phyloP scores from a whole-genome alignment of 2,888 invertebrate genomes.

The Aproaerema taeniolella region DNA sequence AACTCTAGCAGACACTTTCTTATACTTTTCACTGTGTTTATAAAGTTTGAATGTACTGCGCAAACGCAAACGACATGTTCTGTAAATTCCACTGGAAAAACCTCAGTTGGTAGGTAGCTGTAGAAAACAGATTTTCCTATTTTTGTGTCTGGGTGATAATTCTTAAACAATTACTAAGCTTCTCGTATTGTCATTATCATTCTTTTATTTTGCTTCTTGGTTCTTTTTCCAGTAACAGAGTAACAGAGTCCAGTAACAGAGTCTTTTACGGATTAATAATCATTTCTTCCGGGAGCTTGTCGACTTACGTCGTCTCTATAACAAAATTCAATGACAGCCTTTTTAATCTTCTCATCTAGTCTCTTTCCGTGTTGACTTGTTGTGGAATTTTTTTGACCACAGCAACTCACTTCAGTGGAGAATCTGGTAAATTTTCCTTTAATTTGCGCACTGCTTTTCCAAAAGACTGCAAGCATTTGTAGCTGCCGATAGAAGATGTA shows the following conservation, averaged over 20 bases:
- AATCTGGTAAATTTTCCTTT: constrained; percentile 11
- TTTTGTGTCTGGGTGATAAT: no score
- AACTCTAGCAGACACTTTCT: neutral
- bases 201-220: neutral
- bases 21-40: neutral
- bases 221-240: constrained; percentile 16
- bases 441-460: constrained; percentile 12
- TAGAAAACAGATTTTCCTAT: no score
- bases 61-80: neutral
- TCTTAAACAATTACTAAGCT: neutral
- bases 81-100: neutral
- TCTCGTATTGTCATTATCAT: neutral
- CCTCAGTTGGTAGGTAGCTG: neutral
- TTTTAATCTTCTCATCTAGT: no score
- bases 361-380: no score
- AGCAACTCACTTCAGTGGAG: constrained; percentile 11
- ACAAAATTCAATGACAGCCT: no score
- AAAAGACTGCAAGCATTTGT: constrained; percentile 9
- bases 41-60: neutral
- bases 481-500: constrained; percentile 10
- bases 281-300: constrained; percentile 20
- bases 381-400: no score
- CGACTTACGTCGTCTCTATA: neutral
- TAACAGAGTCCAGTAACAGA: no score
- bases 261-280: constrained; percentile 19